These are phyloP conservation scores for Scylla paramamosain DNA, from an alignment of 1,140 invertebrate species.

Conservation along the genomic window DNA sequence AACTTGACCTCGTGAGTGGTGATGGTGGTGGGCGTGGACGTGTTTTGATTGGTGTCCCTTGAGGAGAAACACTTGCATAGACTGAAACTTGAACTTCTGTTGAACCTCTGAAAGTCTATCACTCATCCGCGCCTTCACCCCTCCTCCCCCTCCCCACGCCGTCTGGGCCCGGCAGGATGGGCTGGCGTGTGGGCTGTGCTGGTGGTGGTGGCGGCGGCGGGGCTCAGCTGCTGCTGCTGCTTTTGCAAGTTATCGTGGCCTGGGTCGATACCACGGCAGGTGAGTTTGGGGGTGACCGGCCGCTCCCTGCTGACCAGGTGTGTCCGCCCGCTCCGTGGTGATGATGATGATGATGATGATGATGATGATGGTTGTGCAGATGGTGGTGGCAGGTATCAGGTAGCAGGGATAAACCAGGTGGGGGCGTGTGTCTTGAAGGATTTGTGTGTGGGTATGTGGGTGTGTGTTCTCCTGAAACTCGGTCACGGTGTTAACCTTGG, in stretches of 20 bases:
- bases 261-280: conserved; percentile 60
- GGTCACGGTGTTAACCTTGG: too few species aligned
- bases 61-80: neutral
- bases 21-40: neutral
- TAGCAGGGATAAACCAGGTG: too few species aligned
- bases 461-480: too few species aligned
- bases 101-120: neutral
- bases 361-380: too few species aligned
- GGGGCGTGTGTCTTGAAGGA: too few species aligned
- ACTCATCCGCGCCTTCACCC: neutral
- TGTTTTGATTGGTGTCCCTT: neutral
- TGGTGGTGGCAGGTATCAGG: too few species aligned
- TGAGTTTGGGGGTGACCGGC: neutral
- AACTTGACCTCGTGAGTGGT: conserved; percentile 7
- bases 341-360: neutral
- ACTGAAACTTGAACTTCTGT: neutral
- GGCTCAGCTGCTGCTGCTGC: conserved; percentile 39
- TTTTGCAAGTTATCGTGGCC: conserved; percentile 36
- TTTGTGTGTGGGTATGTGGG: too few species aligned
- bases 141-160: neutral
- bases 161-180: neutral
- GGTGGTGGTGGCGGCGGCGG: conserved; percentile 47
- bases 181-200: conserved; percentile 36
- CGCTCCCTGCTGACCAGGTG: conserved; percentile 30
- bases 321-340: neutral